Evolutionary conservation across 2,113 vertebrate genomes (phyloP).

Genomic region (Zosterops hypoxanthus): DNA sequence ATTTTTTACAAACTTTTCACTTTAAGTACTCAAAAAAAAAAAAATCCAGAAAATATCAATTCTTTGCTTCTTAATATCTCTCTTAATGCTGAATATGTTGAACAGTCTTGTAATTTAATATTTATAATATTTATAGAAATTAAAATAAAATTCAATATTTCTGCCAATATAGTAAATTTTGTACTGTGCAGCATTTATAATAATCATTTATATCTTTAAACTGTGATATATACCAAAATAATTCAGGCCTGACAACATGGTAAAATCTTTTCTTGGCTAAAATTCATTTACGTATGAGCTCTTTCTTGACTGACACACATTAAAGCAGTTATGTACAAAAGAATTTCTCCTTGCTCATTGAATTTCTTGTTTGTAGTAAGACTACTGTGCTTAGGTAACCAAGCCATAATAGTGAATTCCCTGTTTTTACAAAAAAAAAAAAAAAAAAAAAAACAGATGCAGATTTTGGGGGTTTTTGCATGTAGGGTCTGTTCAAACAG

Average conservation of each 20-base stretch:
- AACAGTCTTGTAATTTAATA: not conserved
- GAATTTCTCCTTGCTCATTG: not conserved
- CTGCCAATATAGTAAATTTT: not conserved
- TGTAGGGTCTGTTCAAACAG: not conserved
- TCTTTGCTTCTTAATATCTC: not conserved
- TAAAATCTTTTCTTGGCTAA: not conserved
- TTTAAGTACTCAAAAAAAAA: not conserved
- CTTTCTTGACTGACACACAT: not conserved
- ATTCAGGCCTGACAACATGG: not conserved
- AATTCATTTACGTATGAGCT: not conserved
- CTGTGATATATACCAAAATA: not conserved
- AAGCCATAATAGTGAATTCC: not conserved
- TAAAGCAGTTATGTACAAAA: not conserved
- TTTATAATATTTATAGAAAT: not conserved
- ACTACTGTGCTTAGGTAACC: not conserved
- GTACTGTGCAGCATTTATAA: not conserved
- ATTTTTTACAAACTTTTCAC: not conserved
- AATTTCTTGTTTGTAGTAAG: not conserved
- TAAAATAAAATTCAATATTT: not conserved
- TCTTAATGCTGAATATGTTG: not conserved
- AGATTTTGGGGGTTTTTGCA: not conserved
- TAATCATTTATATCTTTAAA: not conserved
- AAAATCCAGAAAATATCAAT: not conserved
- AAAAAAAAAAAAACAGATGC: not conserved
- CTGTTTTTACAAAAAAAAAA: not conserved